Evolutionary conservation across 2,888 invertebrate genomes (phyloP).

Genomic region (Aethes cnicana): DNA sequence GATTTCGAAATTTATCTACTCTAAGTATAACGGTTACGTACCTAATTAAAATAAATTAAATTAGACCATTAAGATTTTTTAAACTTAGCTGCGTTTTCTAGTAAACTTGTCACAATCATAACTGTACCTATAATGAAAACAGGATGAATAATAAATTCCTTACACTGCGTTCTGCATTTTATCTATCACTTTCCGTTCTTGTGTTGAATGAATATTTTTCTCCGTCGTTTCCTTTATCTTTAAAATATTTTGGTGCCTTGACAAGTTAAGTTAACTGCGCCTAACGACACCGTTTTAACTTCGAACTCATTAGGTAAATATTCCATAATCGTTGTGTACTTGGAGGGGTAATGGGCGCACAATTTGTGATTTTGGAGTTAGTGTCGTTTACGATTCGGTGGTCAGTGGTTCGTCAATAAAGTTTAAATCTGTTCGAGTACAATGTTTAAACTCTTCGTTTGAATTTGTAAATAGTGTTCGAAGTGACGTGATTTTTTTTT

Average conservation of each 20-base stretch:
- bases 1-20: no score
- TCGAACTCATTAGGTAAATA: conserved; percentile 27
- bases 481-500: conserved; percentile 11
- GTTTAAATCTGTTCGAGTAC: not conserved
- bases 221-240: conserved; percentile 21
- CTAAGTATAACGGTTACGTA: no score
- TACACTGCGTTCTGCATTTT: no score
- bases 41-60: no score
- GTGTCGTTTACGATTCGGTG: conserved; percentile 6
- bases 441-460: no score
- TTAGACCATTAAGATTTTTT: no score
- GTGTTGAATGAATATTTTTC: not conserved
- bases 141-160: no score
- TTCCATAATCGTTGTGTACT: conserved; percentile 6
- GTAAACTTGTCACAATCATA: not conserved
- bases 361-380: conserved; percentile 21
- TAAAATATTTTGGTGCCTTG: conserved; percentile 7
- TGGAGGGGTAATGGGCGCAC: conserved; percentile 23
- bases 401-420: not conserved
- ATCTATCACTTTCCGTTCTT: no score
- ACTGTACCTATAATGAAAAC: no score
- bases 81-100: not conserved
- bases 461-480: not conserved
- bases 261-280: conserved; percentile 4
- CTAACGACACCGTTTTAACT: conserved; percentile 20